A percentile compares a stretch with the other conserved stretches of the same genome.
Evolutionary conservation across 2,113 vertebrate genomes (phyloP).

Genomic region (Eptesicus fuscus): DNA sequence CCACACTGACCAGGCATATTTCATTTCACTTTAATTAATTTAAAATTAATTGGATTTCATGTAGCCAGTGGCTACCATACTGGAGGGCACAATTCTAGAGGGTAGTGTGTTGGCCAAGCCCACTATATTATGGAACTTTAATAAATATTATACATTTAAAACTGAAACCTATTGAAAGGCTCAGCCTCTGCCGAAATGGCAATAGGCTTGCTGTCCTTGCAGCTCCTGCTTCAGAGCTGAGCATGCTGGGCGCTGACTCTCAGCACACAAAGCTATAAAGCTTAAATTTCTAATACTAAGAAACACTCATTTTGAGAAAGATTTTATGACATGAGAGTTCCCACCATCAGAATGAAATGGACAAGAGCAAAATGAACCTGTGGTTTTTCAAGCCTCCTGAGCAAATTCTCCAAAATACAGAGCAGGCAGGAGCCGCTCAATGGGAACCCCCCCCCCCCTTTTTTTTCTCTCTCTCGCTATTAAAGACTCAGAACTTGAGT

Average conservation of each 20-base stretch:
- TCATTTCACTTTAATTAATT: background rate
- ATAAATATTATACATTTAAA: background rate
- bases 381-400: background rate
- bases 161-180: background rate
- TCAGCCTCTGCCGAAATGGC: background rate
- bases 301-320: background rate
- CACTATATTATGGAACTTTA: background rate
- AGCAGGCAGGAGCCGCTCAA: accelerated
- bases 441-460: background rate
- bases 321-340: background rate
- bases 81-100: background rate
- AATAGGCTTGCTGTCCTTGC: background rate
- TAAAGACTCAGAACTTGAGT: background rate
- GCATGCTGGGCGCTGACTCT: background rate
- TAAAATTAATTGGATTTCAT: background rate
- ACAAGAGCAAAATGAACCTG: background rate
- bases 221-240: background rate
- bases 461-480: background rate
- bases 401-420: background rate
- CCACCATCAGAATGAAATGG: conserved; percentile 6
- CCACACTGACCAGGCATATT: no score
- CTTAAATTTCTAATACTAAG: background rate
- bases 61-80: background rate
- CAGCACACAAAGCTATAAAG: background rate
- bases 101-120: background rate